Evolutionary conservation across 2,113 vertebrate genomes (phyloP).

Genomic region (Pitta sordida): DNA sequence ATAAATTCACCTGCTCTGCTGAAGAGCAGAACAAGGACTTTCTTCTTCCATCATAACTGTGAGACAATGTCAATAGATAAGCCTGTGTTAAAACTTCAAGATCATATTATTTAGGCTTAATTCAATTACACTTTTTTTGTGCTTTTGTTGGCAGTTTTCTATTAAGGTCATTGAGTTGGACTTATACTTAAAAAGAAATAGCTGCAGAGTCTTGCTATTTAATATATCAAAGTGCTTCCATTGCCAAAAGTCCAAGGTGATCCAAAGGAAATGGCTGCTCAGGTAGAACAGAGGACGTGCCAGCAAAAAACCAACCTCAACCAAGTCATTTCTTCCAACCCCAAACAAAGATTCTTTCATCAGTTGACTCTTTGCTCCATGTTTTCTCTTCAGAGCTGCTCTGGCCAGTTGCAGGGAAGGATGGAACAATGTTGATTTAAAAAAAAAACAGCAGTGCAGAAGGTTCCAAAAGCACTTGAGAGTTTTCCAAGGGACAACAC

Average conservation of each 20-base stretch:
- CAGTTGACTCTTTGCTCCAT: background rate
- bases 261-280: background rate
- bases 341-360: background rate
- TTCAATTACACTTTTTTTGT: conserved; percentile 30
- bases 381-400: background rate
- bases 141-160: conserved; percentile 50
- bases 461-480: background rate
- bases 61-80: conserved; percentile 45
- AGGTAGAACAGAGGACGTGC: background rate
- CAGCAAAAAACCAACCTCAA: background rate
- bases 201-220: background rate
- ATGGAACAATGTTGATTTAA: background rate
- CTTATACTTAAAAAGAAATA: background rate
- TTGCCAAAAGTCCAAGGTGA: conserved; percentile 43
- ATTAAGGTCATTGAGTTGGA: background rate
- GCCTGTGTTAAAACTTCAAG: conserved; percentile 23
- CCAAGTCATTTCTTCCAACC: background rate
- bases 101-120: conserved; percentile 54
- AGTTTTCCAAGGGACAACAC: background rate
- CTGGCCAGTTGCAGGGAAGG: background rate
- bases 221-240: background rate
- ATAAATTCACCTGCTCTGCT: conserved; percentile 9
- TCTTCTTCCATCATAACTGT: background rate
- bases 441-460: background rate
- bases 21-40: conserved; percentile 36